Percentiles rank a stretch among this genome's conserved stretches.
Conservation (phyloP, 2,888 invertebrate genomes). For the Pseudoips prasinana region DNA sequence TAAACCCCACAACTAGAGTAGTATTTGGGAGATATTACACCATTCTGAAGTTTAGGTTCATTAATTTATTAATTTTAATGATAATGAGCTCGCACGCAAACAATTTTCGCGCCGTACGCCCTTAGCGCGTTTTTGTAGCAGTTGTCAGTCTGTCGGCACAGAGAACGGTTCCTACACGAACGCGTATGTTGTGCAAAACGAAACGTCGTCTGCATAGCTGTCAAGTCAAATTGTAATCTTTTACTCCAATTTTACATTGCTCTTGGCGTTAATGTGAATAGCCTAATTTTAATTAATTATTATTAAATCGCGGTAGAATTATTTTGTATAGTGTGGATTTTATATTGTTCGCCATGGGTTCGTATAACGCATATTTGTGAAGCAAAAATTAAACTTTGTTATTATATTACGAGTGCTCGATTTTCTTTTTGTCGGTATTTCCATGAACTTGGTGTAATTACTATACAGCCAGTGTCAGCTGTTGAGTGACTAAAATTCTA, state of each 20-base stretch:
- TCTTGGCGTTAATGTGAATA: constrained; percentile 12
- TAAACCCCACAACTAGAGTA: too few species aligned
- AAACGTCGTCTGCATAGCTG: constrained; percentile 51
- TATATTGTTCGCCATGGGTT: not conserved
- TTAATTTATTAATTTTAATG: too few species aligned
- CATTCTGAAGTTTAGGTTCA: too few species aligned
- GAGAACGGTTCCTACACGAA: constrained; percentile 43
- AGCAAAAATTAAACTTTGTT: constrained; percentile 59
- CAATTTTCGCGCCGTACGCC: constrained; percentile 45
- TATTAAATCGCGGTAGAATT: not conserved
- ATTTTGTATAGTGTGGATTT: constrained; percentile 7
- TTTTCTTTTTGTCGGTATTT: constrained; percentile 41
- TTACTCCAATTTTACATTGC: constrained; percentile 9
- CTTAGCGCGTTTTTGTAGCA: constrained; percentile 56
- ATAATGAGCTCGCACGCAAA: too few species aligned
- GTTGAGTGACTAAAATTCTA: constrained; percentile 50
- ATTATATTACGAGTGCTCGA: constrained; percentile 42
- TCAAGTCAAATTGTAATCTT: constrained; percentile 32
- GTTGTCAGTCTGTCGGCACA: constrained; percentile 64
- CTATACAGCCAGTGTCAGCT: constrained; percentile 45
- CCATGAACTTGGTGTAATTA: constrained; percentile 52
- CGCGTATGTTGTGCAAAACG: constrained; percentile 49
- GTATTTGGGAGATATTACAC: too few species aligned
- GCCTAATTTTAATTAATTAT: constrained; percentile 2
- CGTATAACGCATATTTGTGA: constrained; percentile 14